phyloP scores from a whole-genome alignment of 2,797 vertebrate genomes.

The Clarias platycephalus region DNA sequence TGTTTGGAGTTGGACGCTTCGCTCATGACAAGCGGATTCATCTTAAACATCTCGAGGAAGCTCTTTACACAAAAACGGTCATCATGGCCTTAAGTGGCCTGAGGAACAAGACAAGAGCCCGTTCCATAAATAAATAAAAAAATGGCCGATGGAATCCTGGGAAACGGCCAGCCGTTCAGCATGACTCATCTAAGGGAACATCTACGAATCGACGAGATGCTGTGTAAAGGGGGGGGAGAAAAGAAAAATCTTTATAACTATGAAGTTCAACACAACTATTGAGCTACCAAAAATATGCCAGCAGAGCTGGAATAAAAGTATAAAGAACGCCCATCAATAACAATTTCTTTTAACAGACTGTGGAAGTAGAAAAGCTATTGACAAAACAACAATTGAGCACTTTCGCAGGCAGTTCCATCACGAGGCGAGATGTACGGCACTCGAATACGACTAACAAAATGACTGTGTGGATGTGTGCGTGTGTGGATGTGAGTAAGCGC shows the following conservation, averaged over 20 bases:
- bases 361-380: not conserved
- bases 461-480: not conserved
- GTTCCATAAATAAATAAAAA: not conserved
- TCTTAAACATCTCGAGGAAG: not conserved
- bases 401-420: too few species aligned
- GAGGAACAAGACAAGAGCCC: too few species aligned
- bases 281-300: not conserved
- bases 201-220: not conserved
- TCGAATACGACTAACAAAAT: not conserved
- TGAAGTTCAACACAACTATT: not conserved
- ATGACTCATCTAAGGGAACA: not conserved
- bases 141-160: not conserved
- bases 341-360: not conserved
- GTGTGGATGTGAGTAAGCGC: not conserved
- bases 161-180: not conserved
- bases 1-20: not conserved
- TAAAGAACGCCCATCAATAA: not conserved
- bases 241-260: not conserved
- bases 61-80: not conserved
- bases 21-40: not conserved
- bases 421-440: not conserved
- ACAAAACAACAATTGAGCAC: not conserved
- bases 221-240: not conserved
- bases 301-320: not conserved
- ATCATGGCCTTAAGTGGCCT: slow-evolving; percentile 59